A percentile compares a stretch with the other conserved stretches of the same genome.
phyloP scores from a whole-genome alignment of 2,797 vertebrate genomes.

The Aldrovandia affinis region DNA sequence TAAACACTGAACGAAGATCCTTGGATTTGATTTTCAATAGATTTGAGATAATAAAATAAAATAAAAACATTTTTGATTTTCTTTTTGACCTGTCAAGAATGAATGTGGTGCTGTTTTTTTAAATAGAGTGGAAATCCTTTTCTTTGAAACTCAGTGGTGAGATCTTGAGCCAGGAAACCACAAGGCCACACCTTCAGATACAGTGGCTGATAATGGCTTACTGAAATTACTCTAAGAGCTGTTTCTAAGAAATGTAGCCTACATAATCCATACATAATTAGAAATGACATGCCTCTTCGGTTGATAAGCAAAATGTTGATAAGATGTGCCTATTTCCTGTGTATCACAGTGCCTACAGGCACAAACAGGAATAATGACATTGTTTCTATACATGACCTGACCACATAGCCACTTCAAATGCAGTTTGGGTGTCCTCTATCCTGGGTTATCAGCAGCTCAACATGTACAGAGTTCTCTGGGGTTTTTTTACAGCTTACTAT shows the following conservation, averaged over 20 bases:
- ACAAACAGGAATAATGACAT: background rate
- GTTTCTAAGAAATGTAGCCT: too few relatives aligned
- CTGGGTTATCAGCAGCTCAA: slow-evolving; percentile 2
- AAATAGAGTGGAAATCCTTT: background rate
- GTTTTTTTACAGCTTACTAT: background rate
- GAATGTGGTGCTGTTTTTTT: background rate
- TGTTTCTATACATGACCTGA: background rate
- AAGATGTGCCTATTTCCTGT: background rate
- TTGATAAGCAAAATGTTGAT: background rate
- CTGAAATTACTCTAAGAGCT: background rate
- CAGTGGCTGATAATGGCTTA: background rate
- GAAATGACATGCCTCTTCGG: background rate
- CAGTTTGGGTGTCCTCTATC: background rate
- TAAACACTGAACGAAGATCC: too few relatives aligned
- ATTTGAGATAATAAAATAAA: too few relatives aligned
- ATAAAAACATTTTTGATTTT: background rate
- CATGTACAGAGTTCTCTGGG: background rate
- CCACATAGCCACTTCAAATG: background rate
- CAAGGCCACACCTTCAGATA: background rate
- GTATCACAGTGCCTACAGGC: background rate
- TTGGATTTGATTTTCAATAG: background rate
- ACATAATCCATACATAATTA: background rate
- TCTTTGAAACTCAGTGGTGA: slow-evolving; percentile 12
- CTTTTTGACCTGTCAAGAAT: background rate
- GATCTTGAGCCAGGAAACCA: background rate